Percentiles rank a stretch among this genome's conserved stretches.
Evolutionary conservation across 2,888 invertebrate species (phyloP).

Genomic region (Noctua janthina): DNA sequence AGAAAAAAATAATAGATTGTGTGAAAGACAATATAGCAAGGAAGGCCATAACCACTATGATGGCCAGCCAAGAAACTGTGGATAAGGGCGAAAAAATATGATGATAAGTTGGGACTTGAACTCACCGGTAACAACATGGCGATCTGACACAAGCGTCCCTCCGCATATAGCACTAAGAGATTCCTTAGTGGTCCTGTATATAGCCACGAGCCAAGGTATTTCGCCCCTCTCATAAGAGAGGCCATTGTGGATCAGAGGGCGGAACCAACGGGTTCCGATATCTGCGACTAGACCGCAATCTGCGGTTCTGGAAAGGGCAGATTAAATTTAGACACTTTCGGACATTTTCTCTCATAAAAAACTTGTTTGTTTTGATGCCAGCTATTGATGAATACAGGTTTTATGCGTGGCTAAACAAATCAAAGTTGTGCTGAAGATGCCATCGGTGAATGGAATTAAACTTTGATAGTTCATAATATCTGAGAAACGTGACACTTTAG

Average conservation of each 20-base stretch:
- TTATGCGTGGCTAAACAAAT: too few species aligned
- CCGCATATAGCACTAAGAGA: slow-evolving; percentile 84
- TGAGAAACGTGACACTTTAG: too few species aligned
- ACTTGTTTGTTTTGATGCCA: too few species aligned
- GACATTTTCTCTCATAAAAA: too few species aligned
- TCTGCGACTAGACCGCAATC: not conserved
- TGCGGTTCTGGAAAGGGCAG: too few species aligned
- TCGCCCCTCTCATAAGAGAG: slow-evolving; percentile 83
- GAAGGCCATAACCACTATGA: too few species aligned
- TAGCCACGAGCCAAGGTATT: slow-evolving; percentile 93
- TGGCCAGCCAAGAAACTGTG: not conserved
- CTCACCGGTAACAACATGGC: slow-evolving; percentile 84
- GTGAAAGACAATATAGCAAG: not conserved
- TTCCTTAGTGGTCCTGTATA: slow-evolving; percentile 87
- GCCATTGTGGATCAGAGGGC: not conserved
- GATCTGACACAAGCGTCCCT: slow-evolving; percentile 84
- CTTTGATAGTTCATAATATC: too few species aligned
- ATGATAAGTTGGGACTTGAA: not conserved
- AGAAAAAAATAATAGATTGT: not conserved
- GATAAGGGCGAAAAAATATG: not conserved
- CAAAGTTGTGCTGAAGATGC: too few species aligned
- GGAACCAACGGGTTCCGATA: too few species aligned
- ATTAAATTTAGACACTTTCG: too few species aligned
- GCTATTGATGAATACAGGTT: too few species aligned
- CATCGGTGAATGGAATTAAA: too few species aligned